Evolutionary conservation across 2,113 vertebrate species (phyloP).

Genomic region (Hyperoodon ampullatus): DNA sequence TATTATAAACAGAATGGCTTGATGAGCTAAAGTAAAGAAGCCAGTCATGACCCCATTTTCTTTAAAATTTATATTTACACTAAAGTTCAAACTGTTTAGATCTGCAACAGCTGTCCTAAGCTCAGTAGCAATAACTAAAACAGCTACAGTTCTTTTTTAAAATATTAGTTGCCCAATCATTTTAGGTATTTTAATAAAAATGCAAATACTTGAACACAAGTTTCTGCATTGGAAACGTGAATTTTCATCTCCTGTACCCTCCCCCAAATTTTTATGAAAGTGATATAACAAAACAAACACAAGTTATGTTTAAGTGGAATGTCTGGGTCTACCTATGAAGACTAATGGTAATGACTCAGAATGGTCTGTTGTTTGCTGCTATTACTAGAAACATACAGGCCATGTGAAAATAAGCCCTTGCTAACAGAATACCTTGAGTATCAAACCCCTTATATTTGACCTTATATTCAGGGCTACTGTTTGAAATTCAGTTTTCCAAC

Average conservation of each 20-base stretch:
- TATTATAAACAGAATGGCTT: background rate
- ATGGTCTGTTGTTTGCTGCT: background rate
- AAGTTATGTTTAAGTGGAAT: background rate
- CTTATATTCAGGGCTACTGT: background rate
- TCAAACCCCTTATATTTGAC: background rate
- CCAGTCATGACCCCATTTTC: background rate
- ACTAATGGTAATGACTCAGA: background rate
- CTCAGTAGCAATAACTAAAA: background rate
- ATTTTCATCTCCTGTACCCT: background rate
- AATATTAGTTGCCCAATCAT: background rate
- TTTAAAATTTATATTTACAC: conserved; percentile 1
- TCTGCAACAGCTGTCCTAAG: background rate
- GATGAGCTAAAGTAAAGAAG: background rate
- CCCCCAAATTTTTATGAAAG: background rate
- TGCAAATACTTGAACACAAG: background rate
- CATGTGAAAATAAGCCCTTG: background rate
- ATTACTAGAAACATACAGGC: background rate
- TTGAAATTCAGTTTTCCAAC: conserved; percentile 28
- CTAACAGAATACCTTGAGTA: background rate
- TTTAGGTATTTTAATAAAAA: conserved; percentile 12
- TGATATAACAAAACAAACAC: background rate
- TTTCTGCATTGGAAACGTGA: background rate
- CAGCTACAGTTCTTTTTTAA: background rate
- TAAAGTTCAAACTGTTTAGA: background rate
- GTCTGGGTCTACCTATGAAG: background rate